Base-by-base conservation (phyloP, 2,113 vertebrate species). In the Lagenorhynchus albirostris region DNA sequence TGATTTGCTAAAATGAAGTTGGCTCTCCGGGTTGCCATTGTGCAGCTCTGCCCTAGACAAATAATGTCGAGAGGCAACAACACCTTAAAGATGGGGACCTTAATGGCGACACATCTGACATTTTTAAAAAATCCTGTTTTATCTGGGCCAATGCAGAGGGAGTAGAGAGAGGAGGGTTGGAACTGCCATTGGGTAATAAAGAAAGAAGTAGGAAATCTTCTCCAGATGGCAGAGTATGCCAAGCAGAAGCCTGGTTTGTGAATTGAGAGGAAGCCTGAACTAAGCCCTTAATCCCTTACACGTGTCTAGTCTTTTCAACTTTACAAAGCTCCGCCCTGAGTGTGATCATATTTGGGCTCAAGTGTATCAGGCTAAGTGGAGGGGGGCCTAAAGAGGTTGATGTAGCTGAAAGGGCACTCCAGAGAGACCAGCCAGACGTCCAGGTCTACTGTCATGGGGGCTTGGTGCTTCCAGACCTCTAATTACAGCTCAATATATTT, bases 221-320 rank as follows among this genome's bases (percentile, higher is more conserved):
- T 92, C 63, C 79, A 97, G 95, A 81, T 97, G 91, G 85, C 87
- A 90, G 79, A 65, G 9, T 94, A 29, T 95, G 91, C 93, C 97
- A 97, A 97, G 63, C 68, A 96, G 76, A 96, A 96, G 53, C 83
- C 87, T 76, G 77, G 91, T 77, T 90, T 98, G 50, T 95, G 89
- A 89, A 97, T 87, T 94, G 80, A 97, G 83, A 97, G 76, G 81
- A 53, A 97, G 73, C 73, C 92, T 96, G 60, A 97, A 96, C 92
- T 97, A 96, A 98, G 70, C 83, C 80, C 90, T 97, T 97, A 96
- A 98, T 97, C 97, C 83, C 68, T 89, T 96, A 96, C 94, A 96
- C 10, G 9, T 90, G 76, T 98, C 83, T 96, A 50, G 63, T 95
- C 87, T 92, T 96, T 97, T 97, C 87, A 97, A 58, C 76, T 97